These are phyloP conservation scores for Corythaeola cristata DNA, from an alignment of 2,113 vertebrate species.

Conservation along the genomic window DNA sequence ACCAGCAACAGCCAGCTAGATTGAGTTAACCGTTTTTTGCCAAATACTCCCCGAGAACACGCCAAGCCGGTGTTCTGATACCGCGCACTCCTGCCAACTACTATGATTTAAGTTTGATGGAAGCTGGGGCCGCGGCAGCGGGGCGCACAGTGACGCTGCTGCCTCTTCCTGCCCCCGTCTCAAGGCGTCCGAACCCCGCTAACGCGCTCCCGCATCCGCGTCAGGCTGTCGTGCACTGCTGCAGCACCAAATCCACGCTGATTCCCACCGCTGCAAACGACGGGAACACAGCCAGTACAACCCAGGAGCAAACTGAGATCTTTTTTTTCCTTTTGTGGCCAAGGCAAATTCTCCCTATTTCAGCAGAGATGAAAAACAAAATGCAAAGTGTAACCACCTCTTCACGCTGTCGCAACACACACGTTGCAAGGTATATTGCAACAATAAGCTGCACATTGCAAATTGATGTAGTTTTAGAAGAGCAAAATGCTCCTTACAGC, in stretches of 20 bases:
- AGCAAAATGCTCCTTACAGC: not conserved
- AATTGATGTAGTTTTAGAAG: not conserved
- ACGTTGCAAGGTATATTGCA: not conserved
- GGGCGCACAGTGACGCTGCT: not conserved
- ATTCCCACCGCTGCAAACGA: not conserved
- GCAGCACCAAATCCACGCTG: not conserved
- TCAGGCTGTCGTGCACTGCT: not conserved
- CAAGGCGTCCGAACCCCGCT: accelerated
- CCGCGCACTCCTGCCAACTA: accelerated
- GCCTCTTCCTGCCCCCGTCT: too few relatives aligned
- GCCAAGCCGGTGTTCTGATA: too few relatives aligned
- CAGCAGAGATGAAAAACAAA: not conserved
- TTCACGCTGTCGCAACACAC: not conserved
- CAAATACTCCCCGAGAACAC: not conserved
- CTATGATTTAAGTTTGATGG: too few relatives aligned
- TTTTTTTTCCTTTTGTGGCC: too few relatives aligned
- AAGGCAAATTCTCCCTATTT: not conserved
- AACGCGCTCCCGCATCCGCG: too few relatives aligned
- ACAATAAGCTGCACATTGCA: not conserved
- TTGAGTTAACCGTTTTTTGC: not conserved
- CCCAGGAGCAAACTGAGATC: too few relatives aligned
- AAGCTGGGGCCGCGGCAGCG: too few relatives aligned
- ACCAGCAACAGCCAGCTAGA: not conserved
- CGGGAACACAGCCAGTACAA: not conserved
- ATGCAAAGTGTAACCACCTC: not conserved